These are phyloP conservation scores for Isotomurus palustris DNA, from an alignment of 2,888 invertebrate genomes.

Conservation along the genomic window DNA sequence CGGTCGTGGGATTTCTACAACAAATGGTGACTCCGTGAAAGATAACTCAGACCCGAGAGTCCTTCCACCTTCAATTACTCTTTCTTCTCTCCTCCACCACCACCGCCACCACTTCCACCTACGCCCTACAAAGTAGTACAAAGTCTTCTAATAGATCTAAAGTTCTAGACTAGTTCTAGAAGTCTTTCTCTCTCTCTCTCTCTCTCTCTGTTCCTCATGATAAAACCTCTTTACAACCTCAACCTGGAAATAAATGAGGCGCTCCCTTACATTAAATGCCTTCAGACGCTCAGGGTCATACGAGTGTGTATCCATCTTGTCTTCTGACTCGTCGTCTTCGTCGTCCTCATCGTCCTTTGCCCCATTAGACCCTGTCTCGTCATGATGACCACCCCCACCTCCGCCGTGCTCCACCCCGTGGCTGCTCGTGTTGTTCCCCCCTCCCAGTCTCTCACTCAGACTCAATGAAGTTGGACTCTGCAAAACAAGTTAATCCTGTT, in stretches of 20 bases:
- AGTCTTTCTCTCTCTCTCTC: constrained; percentile 4
- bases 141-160: too few relatives aligned
- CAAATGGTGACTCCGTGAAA: too few relatives aligned
- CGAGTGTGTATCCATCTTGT: constrained; percentile 79
- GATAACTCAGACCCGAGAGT: too few relatives aligned
- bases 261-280: constrained; percentile 84
- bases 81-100: too few relatives aligned
- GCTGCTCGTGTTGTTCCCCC: too few relatives aligned
- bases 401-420: constrained; percentile 65
- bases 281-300: constrained; percentile 91
- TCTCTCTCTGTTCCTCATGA: neutral
- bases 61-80: too few relatives aligned
- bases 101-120: constrained; percentile 22
- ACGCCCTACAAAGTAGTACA: too few relatives aligned
- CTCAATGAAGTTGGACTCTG: constrained; percentile 64
- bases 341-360: constrained; percentile 76
- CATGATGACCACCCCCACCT: too few relatives aligned
- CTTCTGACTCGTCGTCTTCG: constrained; percentile 87
- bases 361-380: constrained; percentile 83
- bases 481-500: constrained; percentile 30
- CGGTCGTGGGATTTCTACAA: too few relatives aligned
- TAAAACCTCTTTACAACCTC: too few relatives aligned
- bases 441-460: constrained; percentile 53
- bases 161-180: too few relatives aligned
- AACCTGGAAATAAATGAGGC: too few relatives aligned